These are phyloP conservation scores for Catamblyrhynchus diadema DNA, from an alignment of 2,797 vertebrate genomes.

Conservation along the genomic window DNA sequence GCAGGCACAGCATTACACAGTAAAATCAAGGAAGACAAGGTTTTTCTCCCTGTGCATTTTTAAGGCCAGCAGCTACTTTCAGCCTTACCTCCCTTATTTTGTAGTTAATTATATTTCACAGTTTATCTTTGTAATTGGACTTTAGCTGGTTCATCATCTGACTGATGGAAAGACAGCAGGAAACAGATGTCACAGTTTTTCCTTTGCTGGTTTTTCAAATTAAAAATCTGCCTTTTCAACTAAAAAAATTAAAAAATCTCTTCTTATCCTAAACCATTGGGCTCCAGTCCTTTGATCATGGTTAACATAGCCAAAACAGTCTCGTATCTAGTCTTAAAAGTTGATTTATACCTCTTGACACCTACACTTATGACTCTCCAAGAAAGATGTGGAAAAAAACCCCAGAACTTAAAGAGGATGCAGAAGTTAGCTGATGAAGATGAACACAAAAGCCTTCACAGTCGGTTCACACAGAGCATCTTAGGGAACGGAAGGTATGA, in stretches of 20 bases:
- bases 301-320: background rate
- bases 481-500: background rate
- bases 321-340: background rate
- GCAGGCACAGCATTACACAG: background rate
- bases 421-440: background rate
- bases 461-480: background rate
- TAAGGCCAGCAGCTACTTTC: background rate
- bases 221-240: background rate
- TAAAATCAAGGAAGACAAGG: background rate
- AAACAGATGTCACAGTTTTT: background rate
- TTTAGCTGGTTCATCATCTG: background rate
- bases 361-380: background rate
- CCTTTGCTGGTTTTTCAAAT: background rate
- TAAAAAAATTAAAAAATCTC: background rate
- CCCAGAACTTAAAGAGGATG: background rate
- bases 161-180: background rate
- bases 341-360: background rate
- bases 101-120: background rate
- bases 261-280: background rate
- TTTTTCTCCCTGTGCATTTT: background rate
- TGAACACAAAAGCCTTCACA: background rate
- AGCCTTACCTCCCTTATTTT: background rate
- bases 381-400: background rate
- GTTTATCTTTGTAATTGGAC: background rate
- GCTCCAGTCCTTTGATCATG: background rate